Conservation (phyloP, 2,888 invertebrate genomes). For the Autographa gamma region DNA sequence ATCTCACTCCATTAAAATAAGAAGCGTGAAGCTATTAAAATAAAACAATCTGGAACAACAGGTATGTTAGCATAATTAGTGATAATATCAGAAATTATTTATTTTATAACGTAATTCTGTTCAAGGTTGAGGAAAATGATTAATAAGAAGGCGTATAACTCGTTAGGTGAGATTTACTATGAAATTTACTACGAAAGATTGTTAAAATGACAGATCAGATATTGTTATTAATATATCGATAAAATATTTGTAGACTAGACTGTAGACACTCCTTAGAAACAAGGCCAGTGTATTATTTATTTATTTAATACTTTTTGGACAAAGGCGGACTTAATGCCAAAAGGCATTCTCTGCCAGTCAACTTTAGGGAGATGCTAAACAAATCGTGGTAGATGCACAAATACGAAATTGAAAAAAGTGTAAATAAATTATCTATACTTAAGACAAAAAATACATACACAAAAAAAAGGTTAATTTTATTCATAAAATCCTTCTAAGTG, state of each 20-base stretch:
- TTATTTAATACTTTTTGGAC: too few species aligned
- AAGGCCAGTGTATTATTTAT: background rate
- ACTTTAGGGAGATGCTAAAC: too few species aligned
- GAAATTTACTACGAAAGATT: slow-evolving; percentile 22
- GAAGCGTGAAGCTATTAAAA: slow-evolving; percentile 26
- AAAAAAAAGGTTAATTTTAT: too few species aligned
- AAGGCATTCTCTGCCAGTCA: too few species aligned
- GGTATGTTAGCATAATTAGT: slow-evolving; percentile 36
- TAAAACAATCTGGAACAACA: slow-evolving; percentile 20
- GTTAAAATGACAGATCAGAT: background rate
- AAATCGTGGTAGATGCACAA: too few species aligned
- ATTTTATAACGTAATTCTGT: slow-evolving; percentile 32
- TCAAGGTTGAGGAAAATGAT: slow-evolving; percentile 33
- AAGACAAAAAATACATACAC: too few species aligned
- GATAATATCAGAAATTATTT: slow-evolving; percentile 36
- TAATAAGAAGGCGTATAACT: slow-evolving; percentile 23
- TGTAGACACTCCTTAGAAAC: background rate
- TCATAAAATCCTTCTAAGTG: too few species aligned
- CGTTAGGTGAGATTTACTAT: slow-evolving; percentile 8
- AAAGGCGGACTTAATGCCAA: too few species aligned
- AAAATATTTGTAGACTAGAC: background rate
- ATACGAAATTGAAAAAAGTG: too few species aligned
- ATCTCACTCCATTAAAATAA: slow-evolving; percentile 14
- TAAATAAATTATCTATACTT: too few species aligned
- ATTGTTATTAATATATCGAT: background rate